phyloP scores from a whole-genome alignment of 2,888 invertebrate genomes.

The Drosophila neotestacea region DNA sequence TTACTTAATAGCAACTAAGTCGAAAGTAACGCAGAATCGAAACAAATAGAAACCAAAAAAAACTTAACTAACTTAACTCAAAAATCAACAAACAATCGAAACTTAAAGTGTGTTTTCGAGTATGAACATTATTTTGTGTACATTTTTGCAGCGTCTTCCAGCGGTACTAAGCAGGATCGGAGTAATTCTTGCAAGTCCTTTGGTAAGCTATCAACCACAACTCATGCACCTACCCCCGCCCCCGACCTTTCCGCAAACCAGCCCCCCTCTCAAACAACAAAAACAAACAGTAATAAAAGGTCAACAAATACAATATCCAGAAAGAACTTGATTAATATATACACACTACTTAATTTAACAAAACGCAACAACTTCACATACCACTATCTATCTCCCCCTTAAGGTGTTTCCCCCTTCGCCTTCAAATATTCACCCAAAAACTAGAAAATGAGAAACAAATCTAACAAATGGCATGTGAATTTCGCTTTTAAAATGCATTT shows the following conservation, averaged over 20 bases:
- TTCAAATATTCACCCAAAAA: slow-evolving; percentile 22
- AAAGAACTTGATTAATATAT: slow-evolving; percentile 22
- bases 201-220: slow-evolving; percentile 90
- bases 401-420: background rate
- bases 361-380: slow-evolving; percentile 11
- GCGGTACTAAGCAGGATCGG: slow-evolving; percentile 98
- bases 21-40: slow-evolving; percentile 43
- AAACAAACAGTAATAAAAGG: slow-evolving; percentile 33
- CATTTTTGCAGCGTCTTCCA: slow-evolving; percentile 95
- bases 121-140: slow-evolving; percentile 85
- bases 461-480: slow-evolving; percentile 78
- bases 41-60: slow-evolving; percentile 21
- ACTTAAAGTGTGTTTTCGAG: slow-evolving; percentile 85
- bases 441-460: slow-evolving; percentile 24
- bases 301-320: slow-evolving; percentile 24
- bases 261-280: slow-evolving; percentile 1
- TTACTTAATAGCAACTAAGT: slow-evolving; percentile 43
- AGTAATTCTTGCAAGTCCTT: slow-evolving; percentile 97
- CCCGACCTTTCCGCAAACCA: slow-evolving; percentile 7
- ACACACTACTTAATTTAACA: slow-evolving; percentile 5
- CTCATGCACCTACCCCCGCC: slow-evolving; percentile 73
- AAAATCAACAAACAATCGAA: slow-evolving; percentile 53
- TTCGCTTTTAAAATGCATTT: slow-evolving; percentile 77
- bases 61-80: slow-evolving; percentile 33
- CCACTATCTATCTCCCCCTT: slow-evolving; percentile 4